phyloP scores from a whole-genome alignment of 1,140 invertebrate species.

The Chlorops oryzae region DNA sequence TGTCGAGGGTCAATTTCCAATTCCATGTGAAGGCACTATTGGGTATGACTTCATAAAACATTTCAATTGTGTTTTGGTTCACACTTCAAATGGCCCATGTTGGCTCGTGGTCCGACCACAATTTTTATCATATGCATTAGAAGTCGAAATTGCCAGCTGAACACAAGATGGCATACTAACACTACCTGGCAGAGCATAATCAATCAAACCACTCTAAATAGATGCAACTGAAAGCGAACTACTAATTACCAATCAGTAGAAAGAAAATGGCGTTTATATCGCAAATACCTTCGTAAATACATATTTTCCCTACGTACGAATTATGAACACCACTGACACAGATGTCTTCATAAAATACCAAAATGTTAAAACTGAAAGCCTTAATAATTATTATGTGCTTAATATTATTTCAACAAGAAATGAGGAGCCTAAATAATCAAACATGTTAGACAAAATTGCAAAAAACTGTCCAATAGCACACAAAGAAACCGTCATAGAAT shows the following conservation, averaged over 20 bases:
- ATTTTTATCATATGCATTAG: background rate
- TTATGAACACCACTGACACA: background rate
- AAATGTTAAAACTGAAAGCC: background rate
- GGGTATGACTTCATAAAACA: background rate
- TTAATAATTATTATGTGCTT: background rate
- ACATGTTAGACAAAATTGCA: too few species aligned
- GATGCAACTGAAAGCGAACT: background rate
- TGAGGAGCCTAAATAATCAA: too few species aligned
- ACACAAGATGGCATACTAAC: background rate
- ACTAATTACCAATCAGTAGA: background rate
- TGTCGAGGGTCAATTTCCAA: too few species aligned
- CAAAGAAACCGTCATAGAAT: too few species aligned
- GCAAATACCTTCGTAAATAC: background rate
- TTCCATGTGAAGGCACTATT: background rate
- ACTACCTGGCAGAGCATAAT: background rate
- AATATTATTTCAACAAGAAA: too few species aligned
- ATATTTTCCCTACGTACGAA: background rate
- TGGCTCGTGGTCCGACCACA: background rate
- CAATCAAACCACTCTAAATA: background rate
- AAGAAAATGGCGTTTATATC: background rate
- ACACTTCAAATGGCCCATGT: background rate
- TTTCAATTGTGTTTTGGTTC: background rate
- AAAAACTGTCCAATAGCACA: too few species aligned
- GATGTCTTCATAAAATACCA: background rate
- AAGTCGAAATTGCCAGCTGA: background rate